phyloP scores from a whole-genome alignment of 2,113 vertebrate genomes.

The Lampris incognitus region DNA sequence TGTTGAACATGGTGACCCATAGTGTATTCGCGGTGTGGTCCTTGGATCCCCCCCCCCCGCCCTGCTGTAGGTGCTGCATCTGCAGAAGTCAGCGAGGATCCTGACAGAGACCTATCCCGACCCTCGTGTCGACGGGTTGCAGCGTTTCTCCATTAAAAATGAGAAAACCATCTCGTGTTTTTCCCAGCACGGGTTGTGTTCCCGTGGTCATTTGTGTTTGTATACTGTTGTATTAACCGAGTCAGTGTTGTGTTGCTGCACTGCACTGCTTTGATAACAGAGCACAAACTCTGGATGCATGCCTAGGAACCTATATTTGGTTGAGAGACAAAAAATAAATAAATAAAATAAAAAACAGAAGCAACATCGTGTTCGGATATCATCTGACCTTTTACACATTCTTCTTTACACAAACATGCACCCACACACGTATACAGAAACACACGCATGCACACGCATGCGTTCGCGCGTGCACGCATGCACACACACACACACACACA shows the following conservation, averaged over 20 bases:
- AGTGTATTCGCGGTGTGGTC: slow-evolving; percentile 14
- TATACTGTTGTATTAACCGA: slow-evolving; percentile 9
- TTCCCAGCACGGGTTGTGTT: neutral
- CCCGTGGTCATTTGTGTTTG: neutral
- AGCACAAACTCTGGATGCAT: slow-evolving; percentile 61
- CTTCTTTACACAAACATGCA: slow-evolving; percentile 28
- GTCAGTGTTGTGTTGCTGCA: slow-evolving; percentile 33
- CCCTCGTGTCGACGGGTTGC: too few relatives aligned
- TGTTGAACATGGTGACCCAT: slow-evolving; percentile 40
- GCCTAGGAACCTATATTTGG: slow-evolving; percentile 62
- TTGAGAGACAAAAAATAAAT: slow-evolving; percentile 42
- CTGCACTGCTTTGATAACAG: slow-evolving; percentile 63
- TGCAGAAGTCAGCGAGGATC: neutral
- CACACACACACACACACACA: slow-evolving; percentile 16
- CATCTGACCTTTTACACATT: slow-evolving; percentile 66
- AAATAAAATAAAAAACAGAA: too few relatives aligned
- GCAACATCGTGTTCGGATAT: slow-evolving; percentile 53
- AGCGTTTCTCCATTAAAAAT: too few relatives aligned
- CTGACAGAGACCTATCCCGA: too few relatives aligned
- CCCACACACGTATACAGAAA: neutral
- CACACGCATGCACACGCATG: neutral
- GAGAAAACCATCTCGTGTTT: neutral
- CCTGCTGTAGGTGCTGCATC: neutral
- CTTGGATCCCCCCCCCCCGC: too few relatives aligned
- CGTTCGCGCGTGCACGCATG: neutral